Evolutionary conservation across 2,888 invertebrate species (phyloP), one percentile per base, ranked within the genome.

Genomic region (Thymelicus lineola): DNA sequence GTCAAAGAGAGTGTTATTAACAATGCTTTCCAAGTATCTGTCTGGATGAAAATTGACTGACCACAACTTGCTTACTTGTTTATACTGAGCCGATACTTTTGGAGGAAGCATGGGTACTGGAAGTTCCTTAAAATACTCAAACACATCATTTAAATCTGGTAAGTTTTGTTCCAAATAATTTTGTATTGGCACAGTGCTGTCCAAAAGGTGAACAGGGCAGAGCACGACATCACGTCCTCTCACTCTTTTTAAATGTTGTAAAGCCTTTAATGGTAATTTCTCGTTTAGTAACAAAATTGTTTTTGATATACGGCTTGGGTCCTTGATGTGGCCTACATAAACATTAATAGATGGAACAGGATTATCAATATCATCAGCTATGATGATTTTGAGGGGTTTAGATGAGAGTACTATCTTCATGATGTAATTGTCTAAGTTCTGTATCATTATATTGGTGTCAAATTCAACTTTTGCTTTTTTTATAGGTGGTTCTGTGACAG

Each of bases 31-130:
- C n/a, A 96, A 80, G 73, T 95, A 95, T 72, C 95, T 95, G 80
- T 97, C 96, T 0, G 96, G 96, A 87, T 98, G 98, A 82, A 98
- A 98, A 82, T 97, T 97, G 66, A 97, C 95, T 0, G 98, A 96
- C 98, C 98, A 98, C 57, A 95, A 84, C 66, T 91, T 88, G 14
- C 94, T 93, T 6, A 95, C 94, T 74, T 90, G 87, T 0, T 94
- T 89, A 79, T 96, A 96, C 80, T 98, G 98, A 57, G 86, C 88
- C 65, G 95, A 95, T 0, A 97, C 94, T 80, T 94, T 94, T 0
- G 97, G 96, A 7, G 95, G 85, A n/a, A 80, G 78, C 28, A 89
- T 83, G 0, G 97, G 95, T 0, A 98, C 96, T 6, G 92, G 79
- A 0, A 93, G 75, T 6, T 94, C 84, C 76, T 91, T 90, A 6